These are phyloP conservation scores for Prochilodus magdalenae DNA, from an alignment of 2,113 vertebrate genomes.

Conservation along the genomic window DNA sequence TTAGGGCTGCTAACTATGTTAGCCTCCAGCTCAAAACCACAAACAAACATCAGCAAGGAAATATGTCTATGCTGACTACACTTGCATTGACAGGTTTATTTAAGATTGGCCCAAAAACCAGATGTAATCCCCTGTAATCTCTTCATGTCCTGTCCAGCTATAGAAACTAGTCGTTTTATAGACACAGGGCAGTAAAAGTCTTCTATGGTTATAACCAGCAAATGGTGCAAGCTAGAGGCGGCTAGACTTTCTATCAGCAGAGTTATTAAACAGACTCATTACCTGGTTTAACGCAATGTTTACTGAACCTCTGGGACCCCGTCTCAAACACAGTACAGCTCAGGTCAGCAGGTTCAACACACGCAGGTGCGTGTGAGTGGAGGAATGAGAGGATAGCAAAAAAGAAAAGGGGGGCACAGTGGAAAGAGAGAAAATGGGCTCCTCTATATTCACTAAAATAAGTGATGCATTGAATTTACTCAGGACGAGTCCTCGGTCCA, in stretches of 20 bases:
- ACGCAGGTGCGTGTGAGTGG: not conserved
- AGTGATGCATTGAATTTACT: too few species aligned
- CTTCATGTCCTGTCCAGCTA: not conserved
- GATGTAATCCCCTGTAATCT: too few species aligned
- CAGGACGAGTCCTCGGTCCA: too few species aligned
- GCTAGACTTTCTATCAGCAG: not conserved
- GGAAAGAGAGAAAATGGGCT: not conserved
- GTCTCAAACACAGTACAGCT: not conserved
- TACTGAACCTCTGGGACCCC: not conserved
- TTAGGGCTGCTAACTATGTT: too few species aligned
- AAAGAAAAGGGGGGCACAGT: not conserved
- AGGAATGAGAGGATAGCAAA: not conserved
- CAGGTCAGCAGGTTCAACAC: slow-evolving; percentile 2
- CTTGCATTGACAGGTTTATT: too few species aligned
- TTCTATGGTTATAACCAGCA: not conserved
- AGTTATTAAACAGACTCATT: not conserved
- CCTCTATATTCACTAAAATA: too few species aligned
- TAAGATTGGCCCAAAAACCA: too few species aligned
- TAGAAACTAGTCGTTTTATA: not conserved
- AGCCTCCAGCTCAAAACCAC: too few species aligned
- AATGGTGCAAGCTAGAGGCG: not conserved
- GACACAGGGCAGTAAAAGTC: not conserved
- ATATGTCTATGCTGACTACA: too few species aligned
- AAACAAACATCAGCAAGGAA: too few species aligned
- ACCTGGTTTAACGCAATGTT: not conserved